phyloP scores from a whole-genome alignment of 2,113 vertebrate genomes.

The Sciurus niger region DNA sequence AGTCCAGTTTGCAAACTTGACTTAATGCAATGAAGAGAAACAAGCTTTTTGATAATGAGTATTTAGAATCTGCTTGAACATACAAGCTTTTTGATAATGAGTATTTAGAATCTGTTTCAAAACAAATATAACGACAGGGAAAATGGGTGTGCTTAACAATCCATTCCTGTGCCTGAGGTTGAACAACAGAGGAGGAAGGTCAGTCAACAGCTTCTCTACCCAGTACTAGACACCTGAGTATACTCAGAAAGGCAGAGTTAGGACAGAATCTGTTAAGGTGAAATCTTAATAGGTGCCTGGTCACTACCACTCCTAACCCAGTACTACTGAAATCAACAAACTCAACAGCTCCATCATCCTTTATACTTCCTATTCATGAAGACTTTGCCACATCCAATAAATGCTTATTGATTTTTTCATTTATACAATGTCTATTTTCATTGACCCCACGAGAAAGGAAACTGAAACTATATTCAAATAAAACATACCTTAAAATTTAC shows the following conservation, averaged over 20 bases:
- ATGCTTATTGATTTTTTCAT: background rate
- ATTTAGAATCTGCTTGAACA: conserved; percentile 30
- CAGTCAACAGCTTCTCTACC: conserved; percentile 54
- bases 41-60: conserved; percentile 23
- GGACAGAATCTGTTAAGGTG: background rate
- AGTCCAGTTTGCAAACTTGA: conserved; percentile 61
- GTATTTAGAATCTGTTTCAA: background rate
- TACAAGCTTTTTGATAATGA: conserved; percentile 13
- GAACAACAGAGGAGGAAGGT: conserved; percentile 5
- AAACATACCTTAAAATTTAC: background rate
- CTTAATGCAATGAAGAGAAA: conserved; percentile 2
- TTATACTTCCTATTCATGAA: conserved; percentile 43
- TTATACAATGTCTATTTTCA: conserved; percentile 51
- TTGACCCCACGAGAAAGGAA: background rate
- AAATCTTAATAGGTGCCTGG: background rate
- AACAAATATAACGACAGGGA: conserved; percentile 61
- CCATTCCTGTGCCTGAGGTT: background rate
- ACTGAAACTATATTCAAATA: background rate
- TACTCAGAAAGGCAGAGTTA: background rate
- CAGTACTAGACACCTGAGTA: background rate
- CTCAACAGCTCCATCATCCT: background rate
- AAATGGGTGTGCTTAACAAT: conserved; percentile 47
- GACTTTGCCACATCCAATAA: background rate
- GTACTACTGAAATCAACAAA: background rate
- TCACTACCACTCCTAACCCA: conserved; percentile 51